phyloP scores from a whole-genome alignment of 2,113 vertebrate species.

The Phalacrocorax pelagicus region DNA sequence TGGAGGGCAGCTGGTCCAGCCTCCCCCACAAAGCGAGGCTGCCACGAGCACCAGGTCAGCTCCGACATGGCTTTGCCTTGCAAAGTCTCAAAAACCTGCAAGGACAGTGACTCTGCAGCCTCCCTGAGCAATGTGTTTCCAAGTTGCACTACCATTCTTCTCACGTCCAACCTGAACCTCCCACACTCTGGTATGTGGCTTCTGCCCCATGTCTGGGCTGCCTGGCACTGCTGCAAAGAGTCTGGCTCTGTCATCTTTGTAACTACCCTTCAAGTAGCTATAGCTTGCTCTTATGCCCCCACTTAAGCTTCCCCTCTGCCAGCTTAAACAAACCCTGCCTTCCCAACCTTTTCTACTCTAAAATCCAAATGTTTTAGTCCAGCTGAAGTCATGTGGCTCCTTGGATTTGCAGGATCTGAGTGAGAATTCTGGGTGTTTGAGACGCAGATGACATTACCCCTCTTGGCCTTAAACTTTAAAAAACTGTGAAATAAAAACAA shows the following conservation, averaged over 20 bases:
- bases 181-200: neutral
- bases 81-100: neutral
- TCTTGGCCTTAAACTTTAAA: neutral
- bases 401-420: neutral
- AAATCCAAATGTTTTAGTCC: neutral
- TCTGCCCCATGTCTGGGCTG: neutral
- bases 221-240: neutral
- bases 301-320: neutral
- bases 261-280: neutral
- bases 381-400: neutral
- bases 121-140: neutral
- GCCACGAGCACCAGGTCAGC: accelerated
- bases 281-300: neutral
- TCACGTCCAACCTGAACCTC: neutral
- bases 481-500: neutral
- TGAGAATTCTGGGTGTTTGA: neutral
- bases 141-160: neutral
- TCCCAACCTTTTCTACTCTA: neutral
- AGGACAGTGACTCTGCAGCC: neutral
- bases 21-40: neutral
- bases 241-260: neutral
- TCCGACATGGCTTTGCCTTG: neutral
- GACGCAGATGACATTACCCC: too few relatives aligned
- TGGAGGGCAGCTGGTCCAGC: neutral
- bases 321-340: neutral